Conservation (phyloP, 2,888 invertebrate genomes). For the Rhagonycha lutea region DNA sequence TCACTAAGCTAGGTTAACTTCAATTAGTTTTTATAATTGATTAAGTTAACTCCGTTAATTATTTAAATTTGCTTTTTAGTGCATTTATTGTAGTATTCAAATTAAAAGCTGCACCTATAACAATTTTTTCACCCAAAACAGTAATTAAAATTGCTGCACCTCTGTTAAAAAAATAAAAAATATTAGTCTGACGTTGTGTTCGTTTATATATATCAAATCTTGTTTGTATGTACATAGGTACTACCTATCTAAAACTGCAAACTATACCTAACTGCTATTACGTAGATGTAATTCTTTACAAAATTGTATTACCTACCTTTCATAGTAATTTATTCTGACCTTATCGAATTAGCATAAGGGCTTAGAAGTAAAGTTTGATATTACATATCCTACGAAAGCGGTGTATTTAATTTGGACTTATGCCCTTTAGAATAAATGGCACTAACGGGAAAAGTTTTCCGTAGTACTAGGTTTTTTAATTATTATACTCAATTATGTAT, state of each 20-base stretch:
- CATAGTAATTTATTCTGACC: not conserved
- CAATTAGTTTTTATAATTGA: not conserved
- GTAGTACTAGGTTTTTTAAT: too few species aligned
- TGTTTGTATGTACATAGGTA: not conserved
- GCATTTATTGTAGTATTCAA: not conserved
- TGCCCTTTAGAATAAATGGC: not conserved
- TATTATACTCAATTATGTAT: too few species aligned
- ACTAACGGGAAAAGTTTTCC: too few species aligned
- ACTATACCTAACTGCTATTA: not conserved
- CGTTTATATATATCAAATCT: not conserved
- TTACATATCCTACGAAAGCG: not conserved
- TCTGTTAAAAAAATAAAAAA: not conserved
- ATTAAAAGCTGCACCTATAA: not conserved
- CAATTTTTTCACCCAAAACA: not conserved
- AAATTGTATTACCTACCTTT: not conserved
- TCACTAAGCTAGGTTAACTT: not conserved
- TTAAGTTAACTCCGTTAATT: not conserved
- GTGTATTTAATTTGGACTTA: not conserved
- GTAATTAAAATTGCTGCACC: not conserved
- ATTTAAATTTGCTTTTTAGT: too few species aligned
- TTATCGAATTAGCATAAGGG: constrained; percentile 15
- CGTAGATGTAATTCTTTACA: not conserved
- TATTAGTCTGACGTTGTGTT: not conserved
- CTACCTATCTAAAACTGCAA: not conserved
- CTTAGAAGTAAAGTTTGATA: constrained; percentile 20